Percentiles rank a stretch among this genome's conserved stretches.
Conservation (phyloP, 2,113 vertebrate species). For the Corythaeola cristata region DNA sequence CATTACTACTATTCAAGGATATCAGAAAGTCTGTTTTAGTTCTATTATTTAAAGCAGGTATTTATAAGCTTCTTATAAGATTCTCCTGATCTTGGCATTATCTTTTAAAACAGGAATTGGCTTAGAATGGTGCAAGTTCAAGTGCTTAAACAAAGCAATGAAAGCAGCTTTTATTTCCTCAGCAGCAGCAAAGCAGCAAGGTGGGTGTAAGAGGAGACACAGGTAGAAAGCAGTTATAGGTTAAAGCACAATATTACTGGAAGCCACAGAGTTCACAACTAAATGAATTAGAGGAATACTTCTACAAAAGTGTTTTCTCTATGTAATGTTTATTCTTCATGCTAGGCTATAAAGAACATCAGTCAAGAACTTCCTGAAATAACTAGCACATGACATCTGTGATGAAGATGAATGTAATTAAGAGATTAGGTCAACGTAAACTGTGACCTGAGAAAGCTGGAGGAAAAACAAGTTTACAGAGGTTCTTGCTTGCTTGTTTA, state of each 20-base stretch:
- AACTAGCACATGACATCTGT: background rate
- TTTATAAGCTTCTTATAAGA: background rate
- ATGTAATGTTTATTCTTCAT: background rate
- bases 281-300: background rate
- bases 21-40: background rate
- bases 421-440: background rate
- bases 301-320: background rate
- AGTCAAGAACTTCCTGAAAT: background rate
- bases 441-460: background rate
- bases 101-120: background rate
- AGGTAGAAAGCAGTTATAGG: background rate
- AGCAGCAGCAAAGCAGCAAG: background rate
- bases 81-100: background rate
- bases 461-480: background rate
- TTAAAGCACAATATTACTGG: background rate
- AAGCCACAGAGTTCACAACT: background rate
- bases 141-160: background rate
- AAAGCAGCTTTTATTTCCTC: background rate
- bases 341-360: background rate
- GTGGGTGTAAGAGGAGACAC: background rate
- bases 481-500: background rate
- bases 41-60: background rate
- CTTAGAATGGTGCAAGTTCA: background rate
- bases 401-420: background rate
- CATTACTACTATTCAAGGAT: background rate